Evolutionary conservation across 1,140 invertebrate species (phyloP), one percentile per base, ranked within the genome.

Genomic region (Sinonovacula constricta): DNA sequence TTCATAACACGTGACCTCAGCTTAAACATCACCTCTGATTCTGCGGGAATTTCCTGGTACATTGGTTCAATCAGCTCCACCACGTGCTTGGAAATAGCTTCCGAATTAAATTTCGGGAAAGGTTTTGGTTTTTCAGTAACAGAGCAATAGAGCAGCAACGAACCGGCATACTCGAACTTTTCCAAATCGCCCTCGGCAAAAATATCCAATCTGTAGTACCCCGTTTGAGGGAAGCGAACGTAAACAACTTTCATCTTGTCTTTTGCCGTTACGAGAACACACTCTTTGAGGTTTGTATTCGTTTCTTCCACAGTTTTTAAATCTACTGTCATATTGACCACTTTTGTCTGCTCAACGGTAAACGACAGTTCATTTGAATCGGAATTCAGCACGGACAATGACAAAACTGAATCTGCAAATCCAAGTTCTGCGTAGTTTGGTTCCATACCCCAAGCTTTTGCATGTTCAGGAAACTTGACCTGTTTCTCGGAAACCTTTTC

Each of bases 31-130:
- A 78, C n/a, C 28, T 28, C 53, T 26, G 66, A 53, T 10, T 78
- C 28, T 49, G 66, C 66, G 7, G 75, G 65, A n/a, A 78, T 24
- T 78, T 78, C 75, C 7, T 49, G 26, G 28, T 78, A 31, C 39
- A 5, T 62, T 15, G 75, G 75, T 24, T 78, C 75, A 36, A 70
- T 51, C 26, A 78, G 34, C 54, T 60, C 59, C 18, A 54, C 60
- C 1, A 63, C 57, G 39, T 69, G 31, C 67, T 69, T 78, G 15
- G 66, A 60, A 33, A 78, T 39, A 26, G 66, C 30, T 15, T 78
- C 75, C 54, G 66, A 24, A 26, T 78, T 78, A 28, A 33, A 78
- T 78, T 78, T 78, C 4, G 75, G 75, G 49, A 78, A 78, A 39
- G 63, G 51, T 33, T 45, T 39, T 2, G 49, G 33, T 18, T 34